phyloP scores from a whole-genome alignment of 2,888 invertebrate species.

The Aspidiotus rigidus region DNA sequence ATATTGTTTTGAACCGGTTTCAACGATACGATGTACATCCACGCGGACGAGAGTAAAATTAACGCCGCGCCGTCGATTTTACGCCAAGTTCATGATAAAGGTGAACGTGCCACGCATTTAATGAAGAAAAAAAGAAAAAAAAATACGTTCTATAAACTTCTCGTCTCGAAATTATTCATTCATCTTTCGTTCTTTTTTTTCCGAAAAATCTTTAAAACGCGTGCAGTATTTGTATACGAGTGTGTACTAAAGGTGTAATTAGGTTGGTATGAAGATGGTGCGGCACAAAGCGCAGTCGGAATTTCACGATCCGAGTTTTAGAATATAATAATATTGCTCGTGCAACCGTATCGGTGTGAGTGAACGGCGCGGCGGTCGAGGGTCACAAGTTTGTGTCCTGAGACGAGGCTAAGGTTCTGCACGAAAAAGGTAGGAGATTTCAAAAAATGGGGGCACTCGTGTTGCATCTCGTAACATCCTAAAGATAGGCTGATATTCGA shows the following conservation, averaged over 20 bases:
- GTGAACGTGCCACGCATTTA: conserved; percentile 7
- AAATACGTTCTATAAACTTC: not conserved
- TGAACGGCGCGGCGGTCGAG: too few species aligned
- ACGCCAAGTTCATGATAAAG: conserved; percentile 27
- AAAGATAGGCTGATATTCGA: too few species aligned
- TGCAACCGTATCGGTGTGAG: too few species aligned
- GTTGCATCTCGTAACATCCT: too few species aligned
- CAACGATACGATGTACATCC: not conserved
- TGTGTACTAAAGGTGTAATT: not conserved
- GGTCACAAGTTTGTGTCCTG: too few species aligned
- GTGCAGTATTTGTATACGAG: not conserved
- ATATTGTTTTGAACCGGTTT: conserved; percentile 31
- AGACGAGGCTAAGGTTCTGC: too few species aligned
- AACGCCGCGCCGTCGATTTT: conserved; percentile 6
- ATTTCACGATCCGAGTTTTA: too few species aligned
- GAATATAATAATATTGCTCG: too few species aligned
- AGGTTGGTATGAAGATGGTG: too few species aligned
- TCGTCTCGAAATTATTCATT: not conserved
- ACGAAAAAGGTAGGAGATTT: too few species aligned
- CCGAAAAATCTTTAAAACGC: not conserved
- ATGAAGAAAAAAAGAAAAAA: not conserved
- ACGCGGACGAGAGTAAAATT: conserved; percentile 28
- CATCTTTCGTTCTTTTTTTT: not conserved
- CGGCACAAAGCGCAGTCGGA: too few species aligned
- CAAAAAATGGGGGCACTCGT: too few species aligned